These are phyloP conservation scores for Sorex maritimensis DNA, from an alignment of 2,797 vertebrate species.

Conservation along the genomic window DNA sequence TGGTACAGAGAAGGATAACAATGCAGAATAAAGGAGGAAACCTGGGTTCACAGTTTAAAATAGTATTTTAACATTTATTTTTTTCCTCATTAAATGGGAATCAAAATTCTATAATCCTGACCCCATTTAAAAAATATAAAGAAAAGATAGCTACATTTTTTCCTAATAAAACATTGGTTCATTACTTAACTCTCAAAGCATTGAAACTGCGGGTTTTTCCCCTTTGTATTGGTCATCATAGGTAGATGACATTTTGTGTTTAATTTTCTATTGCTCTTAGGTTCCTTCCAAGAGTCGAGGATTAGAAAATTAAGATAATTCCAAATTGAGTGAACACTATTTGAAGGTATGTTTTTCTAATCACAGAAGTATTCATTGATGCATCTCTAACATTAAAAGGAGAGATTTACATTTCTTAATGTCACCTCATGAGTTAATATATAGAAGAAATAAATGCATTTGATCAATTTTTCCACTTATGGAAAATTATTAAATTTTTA, in stretches of 20 bases:
- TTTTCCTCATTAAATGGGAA: background rate
- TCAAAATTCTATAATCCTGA: background rate
- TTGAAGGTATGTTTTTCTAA: constrained; percentile 95
- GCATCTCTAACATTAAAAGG: constrained; percentile 92
- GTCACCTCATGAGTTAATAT: constrained; percentile 90
- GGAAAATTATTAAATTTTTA: constrained; percentile 67
- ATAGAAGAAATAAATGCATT: constrained; percentile 89
- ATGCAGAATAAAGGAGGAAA: background rate
- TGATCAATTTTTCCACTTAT: constrained; percentile 91
- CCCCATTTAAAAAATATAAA: background rate
- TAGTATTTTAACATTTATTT: background rate
- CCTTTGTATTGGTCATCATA: background rate
- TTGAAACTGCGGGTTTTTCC: background rate
- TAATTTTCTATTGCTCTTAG: background rate
- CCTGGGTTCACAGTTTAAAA: background rate
- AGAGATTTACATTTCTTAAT: constrained; percentile 93
- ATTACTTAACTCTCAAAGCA: background rate
- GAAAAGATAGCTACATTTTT: too few relatives aligned
- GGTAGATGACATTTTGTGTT: background rate
- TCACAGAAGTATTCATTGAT: constrained; percentile 91
- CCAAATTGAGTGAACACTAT: constrained; percentile 92
- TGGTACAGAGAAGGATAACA: too few relatives aligned
- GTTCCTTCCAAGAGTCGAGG: constrained; percentile 12
- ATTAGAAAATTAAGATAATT: constrained; percentile 88
- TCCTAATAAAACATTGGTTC: background rate